phyloP scores from a whole-genome alignment of 2,113 vertebrate species.

The Toxostoma redivivum region DNA sequence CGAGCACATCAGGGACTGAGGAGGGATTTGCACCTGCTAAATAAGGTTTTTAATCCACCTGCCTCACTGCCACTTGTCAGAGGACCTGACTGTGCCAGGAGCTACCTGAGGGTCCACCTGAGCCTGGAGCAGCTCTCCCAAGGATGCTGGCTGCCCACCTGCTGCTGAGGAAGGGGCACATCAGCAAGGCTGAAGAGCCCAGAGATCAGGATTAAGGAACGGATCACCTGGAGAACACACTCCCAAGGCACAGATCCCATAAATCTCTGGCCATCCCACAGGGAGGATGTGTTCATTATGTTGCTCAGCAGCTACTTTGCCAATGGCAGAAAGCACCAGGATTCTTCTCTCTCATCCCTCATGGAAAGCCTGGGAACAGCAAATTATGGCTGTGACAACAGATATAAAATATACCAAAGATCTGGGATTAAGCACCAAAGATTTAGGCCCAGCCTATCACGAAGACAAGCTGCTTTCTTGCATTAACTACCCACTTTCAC shows the following conservation, averaged over 20 bases:
- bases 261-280: rapidly evolving
- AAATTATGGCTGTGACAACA: neutral
- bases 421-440: neutral
- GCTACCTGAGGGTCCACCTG: neutral
- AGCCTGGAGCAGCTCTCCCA: neutral
- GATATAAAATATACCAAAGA: rapidly evolving
- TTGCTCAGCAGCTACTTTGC: neutral
- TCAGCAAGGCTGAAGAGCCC: rapidly evolving
- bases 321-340: neutral
- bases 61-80: neutral
- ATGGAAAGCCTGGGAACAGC: neutral
- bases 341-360: neutral
- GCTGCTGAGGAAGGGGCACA: neutral
- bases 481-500: neutral
- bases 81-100: neutral
- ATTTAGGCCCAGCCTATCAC: neutral
- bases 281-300: rapidly evolving
- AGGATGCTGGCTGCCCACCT: neutral
- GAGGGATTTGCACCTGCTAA: neutral
- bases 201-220: neutral
- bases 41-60: neutral
- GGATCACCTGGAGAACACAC: neutral
- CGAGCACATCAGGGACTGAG: neutral
- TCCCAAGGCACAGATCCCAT: neutral
- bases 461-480: neutral